Evolutionary conservation across 2,888 invertebrate genomes (phyloP), one percentile per base, ranked within the genome.

Genomic region (Platypus cylindrus): DNA sequence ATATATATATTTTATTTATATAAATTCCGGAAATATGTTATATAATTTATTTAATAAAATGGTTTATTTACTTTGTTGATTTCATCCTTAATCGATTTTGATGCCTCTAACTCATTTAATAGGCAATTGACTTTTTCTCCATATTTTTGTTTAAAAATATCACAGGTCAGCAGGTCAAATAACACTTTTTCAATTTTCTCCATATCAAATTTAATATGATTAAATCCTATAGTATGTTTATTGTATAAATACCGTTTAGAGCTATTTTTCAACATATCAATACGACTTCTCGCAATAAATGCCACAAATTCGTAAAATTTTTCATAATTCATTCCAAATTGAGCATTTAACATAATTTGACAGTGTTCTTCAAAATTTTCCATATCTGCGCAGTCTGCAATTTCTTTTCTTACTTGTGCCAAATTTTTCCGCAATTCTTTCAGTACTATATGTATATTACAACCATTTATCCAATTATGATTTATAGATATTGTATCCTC

Each of bases 391-490:
- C 85, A 84, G 54, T 93, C 86, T 16, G 67, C 62, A 37, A 94
- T 83, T 66, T 91, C 89, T 43, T 67, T 65, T 62, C 80, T 71
- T 3, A 91, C 85, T 33, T 71, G 71, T 20, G 54, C 34, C 38
- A 89, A 65, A 51, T 73, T 73, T 17, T 61, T 59, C 42, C 68
- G 64, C 29, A 95, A 60, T 29, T 77, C 72, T 1, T 62, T 50
- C 82, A 84, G 90, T 50, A 87, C 75, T 26, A 63, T 59, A 37
- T 67, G 58, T 41, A 93, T 67, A 56, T 94, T 95, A 52, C 85
- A 83, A 1, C 78, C 86, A 67, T 97, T 97, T 37, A 94, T 72
- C 87, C 94, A 95, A 59, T 98, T 98, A 59, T 97, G 97, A 62
- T 98, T 98, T 29, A 98, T 74, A 1, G 97, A 97, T 52, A 97